These are phyloP conservation scores for Linyphia triangularis DNA, from an alignment of 2,888 invertebrate species.

Conservation along the genomic window DNA sequence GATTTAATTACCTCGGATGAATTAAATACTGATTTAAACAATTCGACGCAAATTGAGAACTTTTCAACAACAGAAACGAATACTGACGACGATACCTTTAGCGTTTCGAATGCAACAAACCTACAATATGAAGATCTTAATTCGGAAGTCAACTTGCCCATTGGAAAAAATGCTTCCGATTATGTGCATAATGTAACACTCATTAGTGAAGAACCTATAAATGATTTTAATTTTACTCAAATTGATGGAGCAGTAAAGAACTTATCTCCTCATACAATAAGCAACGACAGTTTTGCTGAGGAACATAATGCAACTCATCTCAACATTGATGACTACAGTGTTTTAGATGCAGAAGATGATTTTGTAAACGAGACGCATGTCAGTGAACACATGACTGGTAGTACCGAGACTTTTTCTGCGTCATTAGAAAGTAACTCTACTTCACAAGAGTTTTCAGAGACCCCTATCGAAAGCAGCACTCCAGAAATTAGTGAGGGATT, in stretches of 20 bases:
- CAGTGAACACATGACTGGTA: background rate
- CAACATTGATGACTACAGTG: background rate
- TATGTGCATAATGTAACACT: background rate
- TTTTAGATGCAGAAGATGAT: constrained; percentile 10
- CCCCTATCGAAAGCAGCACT: background rate
- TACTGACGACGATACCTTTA: background rate
- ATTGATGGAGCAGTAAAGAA: background rate
- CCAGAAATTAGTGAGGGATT: background rate
- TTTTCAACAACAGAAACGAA: background rate
- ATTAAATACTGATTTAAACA: too few relatives aligned
- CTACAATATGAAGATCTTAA: background rate
- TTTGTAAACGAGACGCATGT: background rate
- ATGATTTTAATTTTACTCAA: background rate
- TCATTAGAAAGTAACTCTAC: background rate
- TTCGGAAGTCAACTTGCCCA: background rate
- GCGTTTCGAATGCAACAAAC: background rate
- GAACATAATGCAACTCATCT: background rate
- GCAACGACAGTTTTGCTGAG: background rate
- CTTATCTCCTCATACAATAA: background rate
- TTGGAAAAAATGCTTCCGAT: background rate
- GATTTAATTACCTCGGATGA: background rate
- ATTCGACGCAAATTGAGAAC: background rate
- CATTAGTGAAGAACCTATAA: background rate
- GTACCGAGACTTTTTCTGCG: background rate
- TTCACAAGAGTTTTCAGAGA: background rate